Percentiles rank a stretch among this genome's conserved stretches.
phyloP scores from a whole-genome alignment of 2,113 vertebrate genomes.

The Smithornis capensis region DNA sequence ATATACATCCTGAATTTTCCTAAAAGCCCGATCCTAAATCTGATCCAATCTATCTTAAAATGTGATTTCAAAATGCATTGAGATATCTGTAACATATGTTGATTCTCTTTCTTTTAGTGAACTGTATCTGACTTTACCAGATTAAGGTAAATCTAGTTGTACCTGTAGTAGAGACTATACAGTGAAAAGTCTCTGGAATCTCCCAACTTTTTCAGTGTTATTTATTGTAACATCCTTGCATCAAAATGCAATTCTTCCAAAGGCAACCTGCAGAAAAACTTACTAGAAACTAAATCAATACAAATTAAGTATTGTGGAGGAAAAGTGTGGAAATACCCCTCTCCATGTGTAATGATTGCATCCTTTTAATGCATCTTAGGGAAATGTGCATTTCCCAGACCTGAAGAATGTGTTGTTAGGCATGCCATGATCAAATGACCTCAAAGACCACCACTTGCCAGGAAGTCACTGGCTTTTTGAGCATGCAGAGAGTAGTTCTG shows the following conservation, averaged over 20 bases:
- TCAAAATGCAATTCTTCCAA: neutral
- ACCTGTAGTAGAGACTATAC: neutral
- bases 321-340: neutral
- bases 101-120: neutral
- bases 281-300: neutral
- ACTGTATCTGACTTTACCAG: neutral
- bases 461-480: neutral
- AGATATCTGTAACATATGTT: neutral
- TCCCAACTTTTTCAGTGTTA: neutral
- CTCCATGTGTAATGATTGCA: accelerated
- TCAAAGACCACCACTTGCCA: neutral
- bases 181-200: neutral
- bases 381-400: neutral
- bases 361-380: neutral
- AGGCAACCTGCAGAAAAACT: neutral
- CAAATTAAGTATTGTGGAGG: neutral
- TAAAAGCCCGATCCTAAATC: neutral
- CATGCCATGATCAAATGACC: neutral
- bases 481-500: neutral
- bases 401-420: neutral
- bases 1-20: neutral
- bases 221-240: neutral
- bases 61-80: neutral
- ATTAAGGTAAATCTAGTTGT: neutral
- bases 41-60: neutral